Evolutionary conservation across 2,113 vertebrate species (phyloP), one percentile per base, ranked within the genome.

Genomic region (Tricholaema leucomelas): DNA sequence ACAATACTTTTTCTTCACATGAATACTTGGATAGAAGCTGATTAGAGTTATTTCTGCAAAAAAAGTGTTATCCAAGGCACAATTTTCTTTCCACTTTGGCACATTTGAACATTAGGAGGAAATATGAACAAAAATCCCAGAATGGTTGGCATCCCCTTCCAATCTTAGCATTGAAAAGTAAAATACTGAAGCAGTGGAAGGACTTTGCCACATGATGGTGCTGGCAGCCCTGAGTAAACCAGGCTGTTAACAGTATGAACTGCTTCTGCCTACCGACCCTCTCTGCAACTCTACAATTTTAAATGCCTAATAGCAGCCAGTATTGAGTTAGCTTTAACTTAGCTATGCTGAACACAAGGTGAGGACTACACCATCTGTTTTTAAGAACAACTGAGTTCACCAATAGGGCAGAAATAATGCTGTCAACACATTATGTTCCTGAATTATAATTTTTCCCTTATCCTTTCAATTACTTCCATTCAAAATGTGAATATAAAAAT

Each of bases 141-240:
- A 19, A 3, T 17, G 46, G 19, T 2, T 55, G 33, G 19, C 24
- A 58, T 9, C 6, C 4, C 14, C 25, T 15, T 12, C 46, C 54
- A 48, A 58, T 2, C 16, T 36, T 5, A 55, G 19, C 4, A 23
- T 0, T 0, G 1, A 8, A 31, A 58, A 24, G 35, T 21, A 46
- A 27, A 54, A 15, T 5, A 30, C 33, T 33, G 84, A 24, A 21
- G 75, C 8, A 65, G 66, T 7, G 50, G 69, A 76, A 71, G 54
- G 40, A 1, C 40, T 61, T 66, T 46, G 73, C 91, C 96, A 90
- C 94, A 46, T 1, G 94, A 73, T 95, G 96, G 95, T 67, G 94
- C 95, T 91, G 90, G 24, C 10, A 7, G 65, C 23, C 36, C 81
- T 12, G 30, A 2, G 9, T 4, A 74, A 23, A 56, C 15, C 42